Base-by-base conservation (phyloP, 1,140 invertebrate species). In the Globodera ellingtonae region DNA sequence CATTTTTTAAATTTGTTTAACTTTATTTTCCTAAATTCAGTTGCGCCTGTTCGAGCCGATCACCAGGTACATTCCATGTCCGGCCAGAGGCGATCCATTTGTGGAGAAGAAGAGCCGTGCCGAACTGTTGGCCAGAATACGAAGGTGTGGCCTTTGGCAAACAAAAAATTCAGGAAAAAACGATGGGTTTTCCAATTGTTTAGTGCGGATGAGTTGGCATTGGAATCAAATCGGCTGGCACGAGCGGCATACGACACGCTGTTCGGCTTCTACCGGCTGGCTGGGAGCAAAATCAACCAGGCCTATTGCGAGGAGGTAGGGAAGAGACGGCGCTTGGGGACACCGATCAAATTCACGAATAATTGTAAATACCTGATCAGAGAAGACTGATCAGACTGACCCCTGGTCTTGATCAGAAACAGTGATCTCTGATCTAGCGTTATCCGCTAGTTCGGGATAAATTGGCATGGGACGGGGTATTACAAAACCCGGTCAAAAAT, bases 241-340 rank as follows among this genome's bases (percentile, higher is more conserved):
- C 65, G 48, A 6, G 18, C 46, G 21, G 75, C 62, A 5, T 77
- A 77, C 69, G 62, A 67, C 0, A 77, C 62, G 21, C 4, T 77
- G 6, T 67, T 62, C 21, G 18, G 75, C 21, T 77, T 77, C 18
- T 24, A 44, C 35, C 44, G 48, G 10, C 18, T 77, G 75, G 62
- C 62, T 10, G 62, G 46, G 48, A 77, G 75, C 69, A 77, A 46
- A 44, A 46, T 77, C 69, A 69, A 67, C 50, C 75, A 77, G 59
- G 75, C 75, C 47, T 77, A 77, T n/a, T 69, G 59, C n/a, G 75
- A 77, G 46, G 75, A 77, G 56, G 56, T 59, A 15, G 56, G 56
- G 13, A 18, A 59, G 10, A 24, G 24, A 24, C 24, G 24, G 24
- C 24, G 24, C 24, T 24, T 24, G 24, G 24, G 24, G 24, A 24